Evolutionary conservation across 1,140 invertebrate species (phyloP).

Genomic region (Trialeurodes vaporariorum): DNA sequence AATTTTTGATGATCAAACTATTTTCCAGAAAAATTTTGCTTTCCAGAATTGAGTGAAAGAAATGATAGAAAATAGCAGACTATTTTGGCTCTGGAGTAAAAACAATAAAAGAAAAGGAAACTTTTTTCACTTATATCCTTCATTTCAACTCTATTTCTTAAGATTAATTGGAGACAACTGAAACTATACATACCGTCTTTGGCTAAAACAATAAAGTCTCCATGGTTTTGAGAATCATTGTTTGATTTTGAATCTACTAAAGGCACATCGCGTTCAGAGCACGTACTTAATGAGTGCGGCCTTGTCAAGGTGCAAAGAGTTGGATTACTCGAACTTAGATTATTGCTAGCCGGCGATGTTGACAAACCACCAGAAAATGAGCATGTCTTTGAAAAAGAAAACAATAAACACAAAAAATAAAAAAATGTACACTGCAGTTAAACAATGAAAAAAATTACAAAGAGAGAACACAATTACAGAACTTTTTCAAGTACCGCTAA

Average conservation of each 20-base stretch:
- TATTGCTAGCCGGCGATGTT: constrained; percentile 19
- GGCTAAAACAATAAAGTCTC: constrained; percentile 51
- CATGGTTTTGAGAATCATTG: constrained; percentile 19
- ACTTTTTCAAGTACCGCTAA: background rate
- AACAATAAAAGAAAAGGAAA: too few relatives aligned
- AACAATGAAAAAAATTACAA: too few relatives aligned
- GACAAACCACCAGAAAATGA: constrained; percentile 25
- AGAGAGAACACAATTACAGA: background rate
- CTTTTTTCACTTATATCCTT: too few relatives aligned
- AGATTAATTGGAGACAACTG: too few relatives aligned
- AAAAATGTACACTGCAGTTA: too few relatives aligned
- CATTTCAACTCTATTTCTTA: too few relatives aligned
- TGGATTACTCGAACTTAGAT: constrained; percentile 26
- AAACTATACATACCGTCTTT: constrained; percentile 50
- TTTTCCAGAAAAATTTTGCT: too few relatives aligned
- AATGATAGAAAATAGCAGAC: too few relatives aligned
- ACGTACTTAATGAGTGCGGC: constrained; percentile 21
- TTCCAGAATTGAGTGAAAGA: too few relatives aligned
- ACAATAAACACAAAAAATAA: background rate
- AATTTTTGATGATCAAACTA: too few relatives aligned
- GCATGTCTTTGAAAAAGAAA: constrained; percentile 19
- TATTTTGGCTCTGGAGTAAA: too few relatives aligned
- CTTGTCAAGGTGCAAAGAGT: constrained; percentile 17
- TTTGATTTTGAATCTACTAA: background rate
- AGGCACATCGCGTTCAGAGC: constrained; percentile 9